Evolutionary conservation across 2,113 vertebrate genomes (phyloP), one percentile per base, ranked within the genome.

Genomic region (Turdus rufiventris): DNA sequence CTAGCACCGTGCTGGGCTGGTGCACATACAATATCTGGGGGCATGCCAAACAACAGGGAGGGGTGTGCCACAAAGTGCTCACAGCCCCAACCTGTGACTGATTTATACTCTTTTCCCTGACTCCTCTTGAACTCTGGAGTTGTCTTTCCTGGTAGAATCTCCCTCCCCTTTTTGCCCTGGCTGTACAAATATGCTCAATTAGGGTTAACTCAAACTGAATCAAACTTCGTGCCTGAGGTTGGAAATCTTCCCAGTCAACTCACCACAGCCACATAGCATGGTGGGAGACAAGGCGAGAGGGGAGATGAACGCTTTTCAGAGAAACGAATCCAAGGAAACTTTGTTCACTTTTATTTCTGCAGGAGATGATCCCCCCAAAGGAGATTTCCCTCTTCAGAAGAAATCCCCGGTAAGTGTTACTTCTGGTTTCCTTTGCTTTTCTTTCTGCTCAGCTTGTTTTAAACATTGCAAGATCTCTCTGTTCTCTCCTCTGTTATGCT

Each of bases 191-290:
- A 81, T 95, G 94, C 97, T 95, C 95, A 95, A 97, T 97, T 96
- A 98, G 98, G 97, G 98, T 98, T 98, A 98, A 98, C 95, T 97
- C 96, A 95, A 97, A 97, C 96, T 93, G 96, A 96, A 95, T 96
- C 93, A 96, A 97, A 97, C 96, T 97, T 96, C 91, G 89, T 96
- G 88, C 95, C 93, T 79, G 89, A 92, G 83, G 78, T 76, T 98
- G 98, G 98, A 97, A 97, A 95, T 94, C 93, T 95, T 98, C 98
- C 98, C 97, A 98, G 97, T 91, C 96, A 97, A 97, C 95, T 97
- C 97, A 97, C 96, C 84, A 82, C 92, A 96, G 95, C 97, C 97
- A 97, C 98, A 98, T 96, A 97, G 96, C 97, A 96, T 96, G 96
- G 96, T 96, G 95, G 96, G 96, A 98, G 94, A 91, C 97, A 95